Evolutionary conservation across 2,113 vertebrate species (phyloP), one percentile per base, ranked within the genome.

Genomic region (Periophthalmus modestus): DNA sequence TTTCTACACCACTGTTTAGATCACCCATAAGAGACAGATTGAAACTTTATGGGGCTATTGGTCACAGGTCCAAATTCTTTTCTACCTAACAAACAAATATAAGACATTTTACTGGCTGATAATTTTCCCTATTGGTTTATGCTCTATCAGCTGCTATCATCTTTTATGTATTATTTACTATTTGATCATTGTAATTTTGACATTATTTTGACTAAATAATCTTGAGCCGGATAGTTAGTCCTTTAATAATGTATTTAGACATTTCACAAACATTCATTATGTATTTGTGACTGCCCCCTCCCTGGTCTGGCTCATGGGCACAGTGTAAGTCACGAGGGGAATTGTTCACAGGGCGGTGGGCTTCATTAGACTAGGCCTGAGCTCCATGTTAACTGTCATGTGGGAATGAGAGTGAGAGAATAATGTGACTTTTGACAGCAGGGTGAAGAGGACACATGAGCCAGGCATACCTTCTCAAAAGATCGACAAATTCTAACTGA

Each of bases 331-430:
- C 28, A 9, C 0, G 36, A 39, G 36, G 34, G 84, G 83, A 70
- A 46, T 24, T 54, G 80, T 87, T 85, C 83, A 67, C 78, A 50
- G 39, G 24, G 55, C 61, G 36, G 82, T 82, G 82, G 16, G 65
- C 75, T 71, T 90, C 84, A 88, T 89, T 89, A 89, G 73, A 82
- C 78, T 77, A 74, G 82, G 87, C 82, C 61, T 79, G 57, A 83
- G 50, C 63, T n/a, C 72, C 85, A 87, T 88, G 85, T 90, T 85
- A 89, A 84, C 82, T 73, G 61, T 76, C 75, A 33, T 65, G 73
- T 91, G 81, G 81, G 82, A 85, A 89, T 82, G 72, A 78, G 81
- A 4, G 1, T 67, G 33, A 73, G 63, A 63, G 24, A 15, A 65
- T 63, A 65, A 85, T 82, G 86, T 66, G 70, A 89, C 78, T 87